phyloP scores from a whole-genome alignment of 2,113 vertebrate genomes.

The Circaetus gallicus region DNA sequence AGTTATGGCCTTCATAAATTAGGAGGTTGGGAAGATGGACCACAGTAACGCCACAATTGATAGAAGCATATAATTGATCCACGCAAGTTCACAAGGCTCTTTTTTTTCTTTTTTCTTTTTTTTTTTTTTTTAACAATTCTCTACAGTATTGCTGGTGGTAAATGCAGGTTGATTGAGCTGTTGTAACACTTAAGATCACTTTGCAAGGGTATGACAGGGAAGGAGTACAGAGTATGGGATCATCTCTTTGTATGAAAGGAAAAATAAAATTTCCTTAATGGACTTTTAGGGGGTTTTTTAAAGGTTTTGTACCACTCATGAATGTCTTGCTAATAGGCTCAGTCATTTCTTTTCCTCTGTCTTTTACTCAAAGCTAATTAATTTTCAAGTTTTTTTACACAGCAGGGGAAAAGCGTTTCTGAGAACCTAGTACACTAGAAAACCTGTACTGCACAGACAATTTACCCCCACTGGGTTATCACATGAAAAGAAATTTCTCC shows the following conservation, averaged over 20 bases:
- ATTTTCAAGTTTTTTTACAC: not conserved
- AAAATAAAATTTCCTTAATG: not conserved
- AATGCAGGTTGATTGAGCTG: not conserved
- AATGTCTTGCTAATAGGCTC: not conserved
- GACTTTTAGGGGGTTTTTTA: accelerated
- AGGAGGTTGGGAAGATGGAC: not conserved
- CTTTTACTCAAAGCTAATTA: not conserved
- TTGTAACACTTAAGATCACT: not conserved
- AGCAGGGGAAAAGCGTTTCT: not conserved
- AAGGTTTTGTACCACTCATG: not conserved
- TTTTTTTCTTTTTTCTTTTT: too few relatives aligned
- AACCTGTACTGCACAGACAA: not conserved
- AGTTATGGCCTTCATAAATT: not conserved
- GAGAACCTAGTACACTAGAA: not conserved
- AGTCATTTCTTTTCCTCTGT: not conserved
- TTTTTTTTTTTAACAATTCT: not conserved
- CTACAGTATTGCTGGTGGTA: not conserved
- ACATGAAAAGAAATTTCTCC: not conserved
- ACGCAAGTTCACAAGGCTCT: not conserved
- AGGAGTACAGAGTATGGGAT: not conserved
- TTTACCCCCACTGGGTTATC: not conserved
- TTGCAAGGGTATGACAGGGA: not conserved
- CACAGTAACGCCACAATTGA: not conserved
- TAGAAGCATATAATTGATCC: not conserved
- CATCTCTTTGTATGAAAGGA: not conserved